These are phyloP conservation scores for Orthonevra nobilis DNA, from an alignment of 2,888 invertebrate genomes.

Conservation along the genomic window DNA sequence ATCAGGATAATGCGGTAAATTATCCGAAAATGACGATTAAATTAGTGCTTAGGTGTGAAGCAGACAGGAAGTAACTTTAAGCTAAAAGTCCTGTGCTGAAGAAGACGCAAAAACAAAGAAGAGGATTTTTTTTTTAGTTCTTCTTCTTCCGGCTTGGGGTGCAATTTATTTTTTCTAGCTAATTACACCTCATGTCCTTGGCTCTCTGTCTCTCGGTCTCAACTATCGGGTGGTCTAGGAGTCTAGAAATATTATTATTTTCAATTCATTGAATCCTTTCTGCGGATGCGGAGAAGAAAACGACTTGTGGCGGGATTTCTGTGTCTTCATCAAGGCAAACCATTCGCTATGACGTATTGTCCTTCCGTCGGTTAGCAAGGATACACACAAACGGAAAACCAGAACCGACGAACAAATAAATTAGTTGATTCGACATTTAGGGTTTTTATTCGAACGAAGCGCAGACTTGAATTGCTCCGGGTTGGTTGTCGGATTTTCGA, in stretches of 20 bases:
- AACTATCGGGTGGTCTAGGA: too few species aligned
- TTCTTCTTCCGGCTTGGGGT: background rate
- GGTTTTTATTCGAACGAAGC: conserved; percentile 38
- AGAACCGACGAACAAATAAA: conserved; percentile 33
- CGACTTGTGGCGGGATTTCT: conserved; percentile 18
- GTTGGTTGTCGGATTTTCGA: background rate
- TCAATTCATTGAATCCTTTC: conserved; percentile 68
- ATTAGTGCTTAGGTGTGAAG: conserved; percentile 70
- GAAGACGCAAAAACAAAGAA: conserved; percentile 9
- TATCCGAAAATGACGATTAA: conserved; percentile 69
- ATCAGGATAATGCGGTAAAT: conserved; percentile 68
- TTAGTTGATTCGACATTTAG: conserved; percentile 53
- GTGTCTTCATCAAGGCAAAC: conserved; percentile 23
- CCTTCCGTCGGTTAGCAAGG: conserved; percentile 5
- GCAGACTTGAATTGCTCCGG: conserved; percentile 16
- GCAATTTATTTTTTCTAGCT: conserved; percentile 40
- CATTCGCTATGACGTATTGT: conserved; percentile 68
- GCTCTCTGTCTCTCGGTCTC: conserved; percentile 22
- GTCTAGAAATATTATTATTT: conserved; percentile 57
- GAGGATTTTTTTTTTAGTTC: conserved; percentile 16
- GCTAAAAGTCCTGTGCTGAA: conserved; percentile 56
- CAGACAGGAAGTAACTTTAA: conserved; percentile 69
- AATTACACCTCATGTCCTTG: conserved; percentile 46
- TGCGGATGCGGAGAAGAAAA: too few species aligned
- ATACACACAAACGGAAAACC: conserved; percentile 13